These are phyloP conservation scores for Andrena fulva DNA, from an alignment of 2,888 invertebrate species.

Conservation along the genomic window DNA sequence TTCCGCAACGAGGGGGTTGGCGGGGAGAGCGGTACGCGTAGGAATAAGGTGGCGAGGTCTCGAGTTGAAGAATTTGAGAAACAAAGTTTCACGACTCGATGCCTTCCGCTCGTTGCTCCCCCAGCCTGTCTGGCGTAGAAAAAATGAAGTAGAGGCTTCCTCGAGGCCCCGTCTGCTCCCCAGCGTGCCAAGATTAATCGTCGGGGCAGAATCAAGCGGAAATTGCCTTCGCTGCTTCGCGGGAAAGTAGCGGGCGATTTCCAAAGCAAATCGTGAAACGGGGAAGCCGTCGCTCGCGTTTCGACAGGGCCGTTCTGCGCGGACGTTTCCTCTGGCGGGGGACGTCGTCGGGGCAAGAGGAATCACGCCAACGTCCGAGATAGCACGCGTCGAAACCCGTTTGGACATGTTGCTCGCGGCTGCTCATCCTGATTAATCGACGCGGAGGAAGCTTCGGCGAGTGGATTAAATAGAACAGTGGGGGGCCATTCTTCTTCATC, in stretches of 20 bases:
- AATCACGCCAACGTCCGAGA: conserved; percentile 3
- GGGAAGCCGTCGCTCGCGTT: conserved; percentile 16
- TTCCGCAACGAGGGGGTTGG: neutral
- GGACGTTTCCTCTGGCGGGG: neutral
- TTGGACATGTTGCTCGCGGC: conserved; percentile 3
- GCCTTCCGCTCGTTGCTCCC: neutral
- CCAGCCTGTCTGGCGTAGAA: neutral
- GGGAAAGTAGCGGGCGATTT: conserved; percentile 9
- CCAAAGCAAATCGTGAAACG: conserved; percentile 18
- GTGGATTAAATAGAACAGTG: conserved; percentile 21
- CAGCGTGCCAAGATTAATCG: neutral
- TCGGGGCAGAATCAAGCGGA: conserved; percentile 11
- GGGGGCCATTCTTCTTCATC: neutral
- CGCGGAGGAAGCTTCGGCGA: conserved; percentile 8
- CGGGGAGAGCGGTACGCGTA: too few relatives aligned
- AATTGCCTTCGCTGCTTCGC: conserved; percentile 32
- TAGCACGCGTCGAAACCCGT: conserved; percentile 6
- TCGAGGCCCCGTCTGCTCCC: neutral
- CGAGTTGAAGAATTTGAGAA: neutral
- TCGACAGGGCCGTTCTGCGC: neutral
- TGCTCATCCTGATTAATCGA: conserved; percentile 31
- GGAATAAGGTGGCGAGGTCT: neutral
- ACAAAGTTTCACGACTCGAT: neutral
- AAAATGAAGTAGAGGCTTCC: neutral
- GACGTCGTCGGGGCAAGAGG: neutral